These are phyloP conservation scores for Rhynchonycteris naso DNA, from an alignment of 2,797 vertebrate genomes.

Conservation along the genomic window DNA sequence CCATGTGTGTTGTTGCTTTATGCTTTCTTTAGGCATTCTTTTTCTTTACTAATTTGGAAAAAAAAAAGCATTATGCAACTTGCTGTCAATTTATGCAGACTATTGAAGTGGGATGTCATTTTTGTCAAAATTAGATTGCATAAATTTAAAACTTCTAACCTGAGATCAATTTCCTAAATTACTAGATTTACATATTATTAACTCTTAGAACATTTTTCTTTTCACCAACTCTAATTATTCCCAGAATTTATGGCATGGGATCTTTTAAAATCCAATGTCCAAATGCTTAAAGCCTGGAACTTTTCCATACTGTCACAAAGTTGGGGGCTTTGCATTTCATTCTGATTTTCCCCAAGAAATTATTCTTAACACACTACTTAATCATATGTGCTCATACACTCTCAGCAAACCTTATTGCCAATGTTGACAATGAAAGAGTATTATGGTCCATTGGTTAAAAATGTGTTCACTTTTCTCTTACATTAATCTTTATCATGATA, in stretches of 20 bases:
- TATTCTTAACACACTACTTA: constrained; percentile 37
- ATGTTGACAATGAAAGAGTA: not conserved
- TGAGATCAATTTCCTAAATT: constrained; percentile 66
- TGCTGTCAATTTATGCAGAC: constrained; percentile 12
- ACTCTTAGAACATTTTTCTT: constrained; percentile 66
- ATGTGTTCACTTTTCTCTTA: constrained; percentile 22
- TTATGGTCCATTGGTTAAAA: constrained; percentile 38
- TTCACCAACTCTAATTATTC: constrained; percentile 67
- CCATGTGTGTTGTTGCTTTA: not conserved
- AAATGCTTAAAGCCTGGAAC: constrained; percentile 60
- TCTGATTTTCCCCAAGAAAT: not conserved
- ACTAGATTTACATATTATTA: constrained; percentile 75
- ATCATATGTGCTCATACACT: constrained; percentile 39
- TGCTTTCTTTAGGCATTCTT: not conserved
- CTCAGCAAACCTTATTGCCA: not conserved
- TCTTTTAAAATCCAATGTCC: constrained; percentile 62
- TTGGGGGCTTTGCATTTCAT: constrained; percentile 2
- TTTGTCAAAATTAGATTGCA: constrained; percentile 65
- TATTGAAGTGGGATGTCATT: constrained; percentile 59
- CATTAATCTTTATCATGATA: not conserved
- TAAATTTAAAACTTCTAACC: constrained; percentile 68
- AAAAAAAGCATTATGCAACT: constrained; percentile 14
- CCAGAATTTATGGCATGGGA: constrained; percentile 65
- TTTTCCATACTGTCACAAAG: constrained; percentile 49
- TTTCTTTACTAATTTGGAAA: constrained; percentile 43